A percentile compares a stretch with the other conserved stretches of the same genome.
Conservation (phyloP, 1,140 invertebrate genomes). For the Acyrthosiphon pisum region DNA sequence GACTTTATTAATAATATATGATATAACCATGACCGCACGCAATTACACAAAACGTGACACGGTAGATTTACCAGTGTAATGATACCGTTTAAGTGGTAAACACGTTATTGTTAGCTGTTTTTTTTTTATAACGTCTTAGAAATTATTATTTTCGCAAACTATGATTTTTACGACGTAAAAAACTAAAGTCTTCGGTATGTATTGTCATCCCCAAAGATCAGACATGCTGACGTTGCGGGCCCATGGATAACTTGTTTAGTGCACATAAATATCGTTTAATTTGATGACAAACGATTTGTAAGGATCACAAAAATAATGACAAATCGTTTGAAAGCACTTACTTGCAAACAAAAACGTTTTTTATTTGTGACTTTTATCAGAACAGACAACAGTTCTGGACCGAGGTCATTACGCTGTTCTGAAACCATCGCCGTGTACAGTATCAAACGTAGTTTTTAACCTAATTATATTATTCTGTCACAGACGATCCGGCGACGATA, state of each 20-base stretch:
- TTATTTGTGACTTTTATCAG: neutral
- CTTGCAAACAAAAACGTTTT: neutral
- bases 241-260: neutral
- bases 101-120: neutral
- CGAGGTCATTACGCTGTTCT: neutral
- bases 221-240: no score
- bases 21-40: neutral
- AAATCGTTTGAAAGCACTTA: neutral
- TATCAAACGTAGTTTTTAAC: neutral
- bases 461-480: neutral
- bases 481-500: slow-evolving; percentile 24
- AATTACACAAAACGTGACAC: neutral
- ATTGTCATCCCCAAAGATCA: neutral
- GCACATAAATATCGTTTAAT: neutral
- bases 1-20: neutral
- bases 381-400: neutral
- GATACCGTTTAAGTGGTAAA: neutral
- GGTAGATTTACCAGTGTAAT: neutral
- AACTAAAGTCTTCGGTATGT: neutral
- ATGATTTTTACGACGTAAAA: neutral
- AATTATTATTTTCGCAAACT: neutral
- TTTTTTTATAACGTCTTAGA: neutral
- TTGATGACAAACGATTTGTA: neutral
- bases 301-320: neutral
- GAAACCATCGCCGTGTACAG: neutral